phyloP scores from a whole-genome alignment of 2,888 invertebrate genomes.

The Colostygia pectinataria region DNA sequence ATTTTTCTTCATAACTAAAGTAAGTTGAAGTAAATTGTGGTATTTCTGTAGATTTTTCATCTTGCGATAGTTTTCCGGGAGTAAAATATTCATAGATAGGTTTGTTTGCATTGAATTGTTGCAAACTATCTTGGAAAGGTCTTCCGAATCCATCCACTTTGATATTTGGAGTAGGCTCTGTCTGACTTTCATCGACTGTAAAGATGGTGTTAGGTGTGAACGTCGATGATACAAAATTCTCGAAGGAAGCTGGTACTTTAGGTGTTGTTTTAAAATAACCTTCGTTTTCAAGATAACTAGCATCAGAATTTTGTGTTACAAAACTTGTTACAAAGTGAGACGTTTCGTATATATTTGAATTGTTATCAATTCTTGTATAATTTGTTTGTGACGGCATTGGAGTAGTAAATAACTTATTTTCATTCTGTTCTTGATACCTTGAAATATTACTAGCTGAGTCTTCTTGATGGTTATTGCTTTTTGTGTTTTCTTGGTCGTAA shows the following conservation, averaged over 20 bases:
- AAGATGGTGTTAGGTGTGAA: background rate
- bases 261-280: conserved; percentile 3
- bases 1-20: background rate
- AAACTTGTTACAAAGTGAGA: no score
- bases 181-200: conserved; percentile 4
- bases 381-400: conserved; percentile 30
- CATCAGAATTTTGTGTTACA: no score
- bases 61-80: background rate
- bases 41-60: background rate
- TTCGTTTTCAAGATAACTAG: background rate
- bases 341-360: background rate
- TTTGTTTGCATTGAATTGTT: background rate
- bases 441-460: background rate
- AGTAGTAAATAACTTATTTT: conserved; percentile 31
- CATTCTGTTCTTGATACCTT: background rate
- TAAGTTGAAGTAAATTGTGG: background rate
- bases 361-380: background rate
- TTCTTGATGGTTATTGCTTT: background rate
- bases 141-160: conserved; percentile 22
- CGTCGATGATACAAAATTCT: conserved; percentile 17
- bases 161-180: conserved; percentile 19
- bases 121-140: conserved; percentile 3
- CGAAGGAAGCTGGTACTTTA: conserved; percentile 4
- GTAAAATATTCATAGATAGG: background rate
- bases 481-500: background rate